phyloP scores from a whole-genome alignment of 2,797 vertebrate species.

The Amblyraja radiata region DNA sequence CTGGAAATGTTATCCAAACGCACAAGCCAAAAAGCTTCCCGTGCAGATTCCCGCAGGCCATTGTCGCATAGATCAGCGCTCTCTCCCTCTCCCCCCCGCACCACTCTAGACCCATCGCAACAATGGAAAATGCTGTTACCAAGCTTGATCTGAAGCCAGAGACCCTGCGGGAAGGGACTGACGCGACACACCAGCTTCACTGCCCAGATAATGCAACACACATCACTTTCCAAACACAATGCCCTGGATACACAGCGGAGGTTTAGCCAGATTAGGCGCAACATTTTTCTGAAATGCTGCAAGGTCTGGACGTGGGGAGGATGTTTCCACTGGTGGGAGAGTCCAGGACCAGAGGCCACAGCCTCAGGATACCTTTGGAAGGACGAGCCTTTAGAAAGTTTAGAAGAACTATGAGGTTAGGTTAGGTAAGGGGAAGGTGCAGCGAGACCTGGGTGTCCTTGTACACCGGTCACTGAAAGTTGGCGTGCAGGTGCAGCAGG shows the following conservation, averaged over 20 bases:
- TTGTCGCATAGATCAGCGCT: not conserved
- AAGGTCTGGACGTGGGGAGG: no score
- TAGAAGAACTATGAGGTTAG: no score
- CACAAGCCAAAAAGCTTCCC: not conserved
- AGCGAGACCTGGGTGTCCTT: no score
- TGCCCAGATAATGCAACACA: not conserved
- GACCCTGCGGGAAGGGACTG: not conserved
- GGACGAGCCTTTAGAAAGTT: no score
- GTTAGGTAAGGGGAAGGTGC: no score
- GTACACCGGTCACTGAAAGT: no score
- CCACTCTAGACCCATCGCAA: not conserved
- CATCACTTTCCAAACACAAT: not conserved
- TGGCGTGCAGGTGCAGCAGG: no score
- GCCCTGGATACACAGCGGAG: not conserved
- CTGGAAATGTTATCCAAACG: no score
- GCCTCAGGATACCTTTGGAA: no score
- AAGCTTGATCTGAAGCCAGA: not conserved
- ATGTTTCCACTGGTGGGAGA: not conserved
- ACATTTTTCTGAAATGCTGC: not conserved
- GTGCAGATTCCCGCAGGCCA: not conserved
- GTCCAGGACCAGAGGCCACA: no score
- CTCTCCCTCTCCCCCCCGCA: not conserved
- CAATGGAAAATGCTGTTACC: conserved; percentile 33
- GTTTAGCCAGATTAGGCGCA: not conserved
- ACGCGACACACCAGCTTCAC: not conserved